Evolutionary conservation across 2,113 vertebrate genomes (phyloP), one percentile per base, ranked within the genome.

Genomic region (Pelvicachromis taeniatus): DNA sequence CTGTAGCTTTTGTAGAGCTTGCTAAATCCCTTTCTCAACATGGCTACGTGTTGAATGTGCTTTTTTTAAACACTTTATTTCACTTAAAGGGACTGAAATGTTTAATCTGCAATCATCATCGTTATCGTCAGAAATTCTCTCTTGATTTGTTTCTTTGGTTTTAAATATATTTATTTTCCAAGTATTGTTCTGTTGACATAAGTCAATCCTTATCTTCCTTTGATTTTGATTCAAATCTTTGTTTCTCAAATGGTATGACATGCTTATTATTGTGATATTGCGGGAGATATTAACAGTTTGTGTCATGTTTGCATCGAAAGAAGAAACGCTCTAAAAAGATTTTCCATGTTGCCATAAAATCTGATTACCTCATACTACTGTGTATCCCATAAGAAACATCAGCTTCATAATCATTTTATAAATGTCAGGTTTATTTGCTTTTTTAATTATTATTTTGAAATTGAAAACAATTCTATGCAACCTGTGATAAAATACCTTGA

Each of bases 401-500:
- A 40, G 50, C 9, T 80, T 77, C 31, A 84, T 83, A 82, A 23
- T 81, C 45, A 45, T 87, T 91, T 82, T 70, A 21, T 79, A 81
- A 82, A 85, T 68, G 50, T 87, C 52, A 40, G 9, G 8, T 78
- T 87, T 40, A 19, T 83, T 87, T 85, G 80, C 61, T 19, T 23
- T 75, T 90, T 91, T 89, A 61, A 63, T 35, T 61, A 19, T 38
- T 63, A 78, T 87, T 89, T 91, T 78, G 1, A 88, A 82, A 86
- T 54, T 84, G 9, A 86, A 73, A 87, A 89, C 73, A 84, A 81
- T 93, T 89, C 94, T 96, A 94, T 96, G 94, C 95, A 95, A 85
- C 85, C 85, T 91, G 83, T 83, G 86, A 26, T 84, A 89, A 93
- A 88, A 85, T 77, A 80, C 59, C 61, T 38, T 89, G 77, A 89